Evolutionary conservation across 2,888 invertebrate genomes (phyloP).

Genomic region (Hyposoter didymator): DNA sequence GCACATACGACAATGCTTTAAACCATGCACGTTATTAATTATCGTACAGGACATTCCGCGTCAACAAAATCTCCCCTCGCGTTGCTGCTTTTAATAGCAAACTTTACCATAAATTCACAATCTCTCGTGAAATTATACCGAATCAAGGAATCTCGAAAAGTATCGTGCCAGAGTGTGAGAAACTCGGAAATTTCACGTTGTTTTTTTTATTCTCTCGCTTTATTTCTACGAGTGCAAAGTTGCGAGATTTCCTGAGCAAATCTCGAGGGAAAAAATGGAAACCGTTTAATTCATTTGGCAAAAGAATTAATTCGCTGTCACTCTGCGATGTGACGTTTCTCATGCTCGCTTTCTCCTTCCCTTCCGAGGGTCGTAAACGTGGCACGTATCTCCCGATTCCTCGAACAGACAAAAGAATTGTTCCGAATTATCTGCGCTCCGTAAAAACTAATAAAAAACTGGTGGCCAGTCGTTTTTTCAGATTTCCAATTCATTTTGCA

Average conservation of each 20-base stretch:
- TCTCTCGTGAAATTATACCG: background rate
- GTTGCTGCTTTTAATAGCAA: background rate
- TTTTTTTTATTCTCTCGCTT: background rate
- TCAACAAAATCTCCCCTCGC: background rate
- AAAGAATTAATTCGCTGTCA: background rate
- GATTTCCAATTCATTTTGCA: background rate
- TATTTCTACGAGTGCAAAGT: background rate
- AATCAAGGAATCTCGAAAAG: background rate
- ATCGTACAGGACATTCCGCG: constrained; percentile 6
- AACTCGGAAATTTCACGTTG: background rate
- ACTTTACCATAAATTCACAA: background rate
- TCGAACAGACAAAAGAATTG: background rate
- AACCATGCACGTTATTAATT: constrained; percentile 20
- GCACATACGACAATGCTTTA: constrained; percentile 31
- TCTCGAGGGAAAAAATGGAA: background rate
- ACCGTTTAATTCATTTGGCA: background rate
- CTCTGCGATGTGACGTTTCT: background rate
- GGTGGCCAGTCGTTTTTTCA: background rate
- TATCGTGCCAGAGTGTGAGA: background rate
- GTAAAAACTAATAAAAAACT: background rate
- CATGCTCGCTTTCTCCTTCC: background rate
- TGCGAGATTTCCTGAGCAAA: background rate
- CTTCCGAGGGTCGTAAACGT: background rate
- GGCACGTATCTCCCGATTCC: background rate
- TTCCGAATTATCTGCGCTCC: background rate